Conservation (phyloP, 2,888 invertebrate genomes). For the Andrena camellia region DNA sequence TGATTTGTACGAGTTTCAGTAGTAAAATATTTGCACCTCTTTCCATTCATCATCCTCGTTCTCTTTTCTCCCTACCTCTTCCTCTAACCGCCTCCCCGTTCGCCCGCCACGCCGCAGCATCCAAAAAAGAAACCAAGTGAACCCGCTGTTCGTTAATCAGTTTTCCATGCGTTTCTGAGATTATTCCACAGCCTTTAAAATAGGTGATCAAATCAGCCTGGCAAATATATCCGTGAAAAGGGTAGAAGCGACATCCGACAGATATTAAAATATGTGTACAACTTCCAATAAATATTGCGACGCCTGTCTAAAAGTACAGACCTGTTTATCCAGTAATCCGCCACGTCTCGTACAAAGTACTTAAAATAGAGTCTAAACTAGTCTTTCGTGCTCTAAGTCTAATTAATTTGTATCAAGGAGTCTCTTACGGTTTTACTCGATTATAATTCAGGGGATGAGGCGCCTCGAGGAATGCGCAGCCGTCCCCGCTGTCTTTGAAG, state of each 20-base stretch:
- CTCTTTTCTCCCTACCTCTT: background rate
- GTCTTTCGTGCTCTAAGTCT: conserved; percentile 76
- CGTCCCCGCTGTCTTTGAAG: background rate
- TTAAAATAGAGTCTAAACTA: conserved; percentile 83
- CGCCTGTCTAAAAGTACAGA: conserved; percentile 75
- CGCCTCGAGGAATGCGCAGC: background rate
- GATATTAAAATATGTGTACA: conserved; percentile 75
- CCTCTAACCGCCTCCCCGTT: too few relatives aligned
- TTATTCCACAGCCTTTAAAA: conserved; percentile 68
- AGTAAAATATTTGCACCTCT: conserved; percentile 61
- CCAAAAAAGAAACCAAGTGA: background rate
- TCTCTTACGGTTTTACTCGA: conserved; percentile 67
- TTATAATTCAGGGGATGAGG: conserved; percentile 60
- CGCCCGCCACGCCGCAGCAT: too few relatives aligned
- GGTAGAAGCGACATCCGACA: conserved; percentile 49
- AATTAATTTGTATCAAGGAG: conserved; percentile 75
- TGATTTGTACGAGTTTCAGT: conserved; percentile 65
- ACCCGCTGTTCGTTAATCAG: conserved; percentile 23
- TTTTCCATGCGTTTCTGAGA: conserved; percentile 21
- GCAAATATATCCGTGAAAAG: conserved; percentile 47
- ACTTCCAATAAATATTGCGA: conserved; percentile 80
- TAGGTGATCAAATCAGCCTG: conserved; percentile 70
- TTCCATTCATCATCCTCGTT: background rate
- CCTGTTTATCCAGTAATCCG: conserved; percentile 75
- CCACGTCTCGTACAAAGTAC: conserved; percentile 78